Percentiles rank a stretch among this genome's conserved stretches.
Conservation (phyloP, 2,113 vertebrate genomes). For the Nannospalax galili region DNA sequence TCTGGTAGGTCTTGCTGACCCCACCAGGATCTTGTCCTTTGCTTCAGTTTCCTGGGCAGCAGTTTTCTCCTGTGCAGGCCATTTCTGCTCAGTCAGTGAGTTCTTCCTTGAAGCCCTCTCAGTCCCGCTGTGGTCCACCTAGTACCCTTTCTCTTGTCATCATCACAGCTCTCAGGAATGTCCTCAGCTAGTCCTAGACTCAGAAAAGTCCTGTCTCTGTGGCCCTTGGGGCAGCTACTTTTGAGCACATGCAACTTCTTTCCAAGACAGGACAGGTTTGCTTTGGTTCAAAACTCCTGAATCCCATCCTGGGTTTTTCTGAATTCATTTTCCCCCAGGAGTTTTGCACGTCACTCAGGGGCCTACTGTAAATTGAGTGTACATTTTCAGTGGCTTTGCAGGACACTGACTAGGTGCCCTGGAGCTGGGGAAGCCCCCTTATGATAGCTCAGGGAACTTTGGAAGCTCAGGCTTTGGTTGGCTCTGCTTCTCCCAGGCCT, state of each 20-base stretch:
- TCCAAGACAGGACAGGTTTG: background rate
- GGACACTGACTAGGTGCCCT: background rate
- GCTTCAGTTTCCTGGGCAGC: background rate
- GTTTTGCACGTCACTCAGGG: background rate
- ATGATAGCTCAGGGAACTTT: background rate
- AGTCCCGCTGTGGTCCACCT: background rate
- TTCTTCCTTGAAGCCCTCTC: background rate
- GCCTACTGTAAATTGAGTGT: background rate
- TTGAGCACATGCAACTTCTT: background rate
- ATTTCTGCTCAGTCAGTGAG: background rate
- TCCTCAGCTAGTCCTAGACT: background rate
- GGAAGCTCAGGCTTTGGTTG: background rate
- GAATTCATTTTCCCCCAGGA: background rate
- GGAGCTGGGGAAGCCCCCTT: background rate
- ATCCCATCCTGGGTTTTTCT: background rate
- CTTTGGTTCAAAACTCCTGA: background rate
- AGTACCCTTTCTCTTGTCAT: background rate
- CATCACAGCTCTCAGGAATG: background rate
- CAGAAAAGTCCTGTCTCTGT: background rate
- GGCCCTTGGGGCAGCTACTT: background rate
- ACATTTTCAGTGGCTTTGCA: background rate
- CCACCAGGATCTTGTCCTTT: background rate
- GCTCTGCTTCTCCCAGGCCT: background rate
- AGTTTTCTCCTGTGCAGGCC: background rate
- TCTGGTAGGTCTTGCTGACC: fast-evolving